These are phyloP conservation scores for Cantharis nigra DNA, from an alignment of 2,888 invertebrate species.

Conservation along the genomic window DNA sequence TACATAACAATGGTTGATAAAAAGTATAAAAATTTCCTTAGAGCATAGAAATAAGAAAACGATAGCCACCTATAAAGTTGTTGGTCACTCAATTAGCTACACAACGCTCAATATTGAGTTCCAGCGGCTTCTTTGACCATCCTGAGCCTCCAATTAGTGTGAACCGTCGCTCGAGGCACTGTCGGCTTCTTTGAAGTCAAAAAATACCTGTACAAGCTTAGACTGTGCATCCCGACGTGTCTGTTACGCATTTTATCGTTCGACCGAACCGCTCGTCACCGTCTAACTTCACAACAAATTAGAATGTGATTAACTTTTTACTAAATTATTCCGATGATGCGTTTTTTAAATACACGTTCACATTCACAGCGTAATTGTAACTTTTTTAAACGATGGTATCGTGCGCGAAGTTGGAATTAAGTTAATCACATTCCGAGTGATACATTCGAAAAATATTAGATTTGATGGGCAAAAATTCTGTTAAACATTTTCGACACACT, in stretches of 20 bases:
- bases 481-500: conserved; percentile 42
- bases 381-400: conserved; percentile 35
- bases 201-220: conserved; percentile 54
- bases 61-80: conserved; percentile 51
- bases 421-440: conserved; percentile 49
- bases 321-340: conserved; percentile 44
- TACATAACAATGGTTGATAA: conserved; percentile 26
- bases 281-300: conserved; percentile 43
- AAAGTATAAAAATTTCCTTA: conserved; percentile 20
- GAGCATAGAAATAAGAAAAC: conserved; percentile 29
- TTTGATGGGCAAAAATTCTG: conserved; percentile 39
- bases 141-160: conserved; percentile 59
- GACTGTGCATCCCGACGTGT: conserved; percentile 43
- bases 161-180: conserved; percentile 56
- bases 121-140: conserved; percentile 58
- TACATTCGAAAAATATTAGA: conserved; percentile 39
- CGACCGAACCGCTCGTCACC: conserved; percentile 35
- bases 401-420: conserved; percentile 40
- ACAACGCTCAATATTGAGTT: conserved; percentile 58
- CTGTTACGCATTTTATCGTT: conserved; percentile 24
- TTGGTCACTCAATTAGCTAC: conserved; percentile 58
- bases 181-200: conserved; percentile 56
- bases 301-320: conserved; percentile 53
- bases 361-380: conserved; percentile 42
- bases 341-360: conserved; percentile 38